Base-by-base conservation (phyloP, 1,140 invertebrate genomes). In the Hydropsyche tenuis region DNA sequence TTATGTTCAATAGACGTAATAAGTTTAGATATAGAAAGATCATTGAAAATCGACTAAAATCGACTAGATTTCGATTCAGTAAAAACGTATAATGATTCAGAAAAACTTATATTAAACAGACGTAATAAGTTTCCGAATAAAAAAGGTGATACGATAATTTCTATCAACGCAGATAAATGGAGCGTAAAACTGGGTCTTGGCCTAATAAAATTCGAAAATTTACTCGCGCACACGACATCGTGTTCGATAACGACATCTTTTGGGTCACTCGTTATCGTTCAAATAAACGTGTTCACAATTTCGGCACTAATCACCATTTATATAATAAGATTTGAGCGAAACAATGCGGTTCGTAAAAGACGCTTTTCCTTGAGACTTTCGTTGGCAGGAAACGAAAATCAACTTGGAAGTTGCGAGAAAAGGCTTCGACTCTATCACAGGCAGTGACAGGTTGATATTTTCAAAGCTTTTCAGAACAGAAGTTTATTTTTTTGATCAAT, bases 401-500 rank as follows among this genome's bases (percentile, higher is more conserved):
- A 20, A 4, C 16, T 9, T 16, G 46, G 16, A 51, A 51, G 25
- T 43, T 46, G 7, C 64, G 64, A 23, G 64, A 46, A 66, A 46
- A 66, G 37, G n/a, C 45, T 46, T 42, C 30, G 23, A 66, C 27
- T 66, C 64, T 66, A 66, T 66, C 45, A 66, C 16, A 11, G 43
- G 1, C 64, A 16, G 27, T 66, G 64, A 66, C 64, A 66, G 45
- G 64, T 20, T 16, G 64, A 66, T 66, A 66, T 66, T 22, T 42
- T 12, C 37, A 20, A 66, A 66, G 64, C 64, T 30, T 46, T 66
- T 66, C 18, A 9, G 60, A 27, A 1, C 23, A 25, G 5, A 63
- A 63, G 60, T 63, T 30, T 63, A 4, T 27, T 63, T 63, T 63
- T 27, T 63, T 25, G 25, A 2, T 63, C 23, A 30, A 27, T 20